Base-by-base conservation (phyloP, 1,140 invertebrate genomes). In the Caenorhabditis tropicalis region DNA sequence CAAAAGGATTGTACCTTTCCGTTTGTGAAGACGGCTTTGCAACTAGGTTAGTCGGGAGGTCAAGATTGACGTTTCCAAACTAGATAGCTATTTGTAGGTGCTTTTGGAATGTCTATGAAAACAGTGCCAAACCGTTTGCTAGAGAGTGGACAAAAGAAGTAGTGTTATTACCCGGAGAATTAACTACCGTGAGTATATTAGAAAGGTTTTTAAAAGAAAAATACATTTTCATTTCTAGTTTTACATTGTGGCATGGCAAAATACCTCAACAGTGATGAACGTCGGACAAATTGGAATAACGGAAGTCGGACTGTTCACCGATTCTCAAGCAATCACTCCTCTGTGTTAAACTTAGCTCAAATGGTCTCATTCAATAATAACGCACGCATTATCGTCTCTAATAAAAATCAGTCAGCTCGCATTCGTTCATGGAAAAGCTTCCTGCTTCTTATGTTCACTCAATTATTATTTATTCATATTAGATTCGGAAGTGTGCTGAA, bases 271-370 rank as follows among this genome's bases (percentile, higher is more conserved):
- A 43, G 82, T 74, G 29, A 60, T 53, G 53, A 87, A 87, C 36
- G 83, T 82, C 12, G 86, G 86, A 19, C 86, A 87, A 51, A 16
- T 87, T n/a, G 86, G 86, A 49, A 85, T 87, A 60, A 82, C 86
- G 6, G 56, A 82, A 51, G 84, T 87, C 12, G 56, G 51, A 12
- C 80, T 87, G 2, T 87, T 79, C 33, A 21, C 53, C 0, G 86
- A 86, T 46, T 65, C 70, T 9, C 53, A 84, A 58, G 79, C 70
- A 39, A 56, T 79, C 24, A 85, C 56, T 21, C 74, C 83, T 4
- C 53, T 85, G 24, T 85, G 83, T 33, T 85, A 27, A 74, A 43
- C 15, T 1, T 43, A 24, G 24, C 24, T 56, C 21, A 43, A 39
- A 43, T 36, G 29, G 15, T 65, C 58, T 65, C 29, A n/a, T n/a